Base-by-base conservation (phyloP, 2,113 vertebrate genomes). In the Anoplopoma fimbria region DNA sequence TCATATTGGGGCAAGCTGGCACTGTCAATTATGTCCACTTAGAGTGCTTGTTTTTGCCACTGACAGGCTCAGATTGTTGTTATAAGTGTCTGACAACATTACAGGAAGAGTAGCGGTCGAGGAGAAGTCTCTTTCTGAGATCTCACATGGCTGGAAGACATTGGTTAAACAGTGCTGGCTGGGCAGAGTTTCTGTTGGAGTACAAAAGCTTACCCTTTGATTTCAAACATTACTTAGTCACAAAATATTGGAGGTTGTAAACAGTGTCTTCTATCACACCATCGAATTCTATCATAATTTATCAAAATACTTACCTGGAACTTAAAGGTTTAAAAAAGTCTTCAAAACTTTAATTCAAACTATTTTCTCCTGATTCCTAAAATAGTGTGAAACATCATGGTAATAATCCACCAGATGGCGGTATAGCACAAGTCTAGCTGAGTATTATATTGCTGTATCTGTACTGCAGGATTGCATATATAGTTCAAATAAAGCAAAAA, bases 341-440 rank as follows among this genome's bases (percentile, higher is more conserved):
- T 33, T 63, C 1, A 40, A 69, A 70, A 47, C 2, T 36, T 12
- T 31, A n/a, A 58, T 45, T 71, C 19, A 27, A 71, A 55, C 3
- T 4, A 17, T 63, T 17, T 69, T 17, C 19, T 19, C 15, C 5
- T 25, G 3, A 36, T 31, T 15, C 58, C 2, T 77, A 9, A 19
- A 84, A 49, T 1, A 2, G 13, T 71, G 14, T 81, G 19, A 10
- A 84, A 58, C 5, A 1, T 8, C 55, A 6, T 80, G 12, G 0
- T 40, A 63, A 12, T 23, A 4, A 4, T 64, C 77, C 89, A 83
- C 73, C 38, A 87, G 87, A 81, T 81, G 87, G 85, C 79, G 68
- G 0, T 45, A 21, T 40, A 70, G 38, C 33, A 69, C 64, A 81
- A 47, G 13, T 5, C 8, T 53, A 23, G 6, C 6, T n/a, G 1